phyloP scores from a whole-genome alignment of 2,113 vertebrate species.

The Opisthocomus hoazin region DNA sequence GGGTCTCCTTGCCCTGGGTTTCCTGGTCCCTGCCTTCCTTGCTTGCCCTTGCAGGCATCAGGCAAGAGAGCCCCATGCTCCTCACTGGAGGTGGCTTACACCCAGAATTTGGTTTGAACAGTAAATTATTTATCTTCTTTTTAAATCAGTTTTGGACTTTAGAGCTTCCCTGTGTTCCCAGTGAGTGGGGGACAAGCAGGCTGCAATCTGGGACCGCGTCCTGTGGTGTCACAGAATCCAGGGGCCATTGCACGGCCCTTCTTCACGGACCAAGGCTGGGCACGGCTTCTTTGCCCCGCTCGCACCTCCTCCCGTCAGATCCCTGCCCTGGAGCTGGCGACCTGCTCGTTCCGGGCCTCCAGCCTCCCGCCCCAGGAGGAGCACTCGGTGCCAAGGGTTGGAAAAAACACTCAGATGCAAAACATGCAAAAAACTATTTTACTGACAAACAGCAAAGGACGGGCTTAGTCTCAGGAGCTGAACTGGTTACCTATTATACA shows the following conservation, averaged over 20 bases:
- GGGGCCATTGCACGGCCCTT: neutral
- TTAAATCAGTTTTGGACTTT: neutral
- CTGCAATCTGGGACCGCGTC: neutral
- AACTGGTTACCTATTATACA: neutral
- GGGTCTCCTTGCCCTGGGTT: accelerated
- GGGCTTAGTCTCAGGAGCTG: conserved; percentile 34
- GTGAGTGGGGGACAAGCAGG: neutral
- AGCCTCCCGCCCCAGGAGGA: neutral
- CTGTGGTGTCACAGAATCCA: neutral
- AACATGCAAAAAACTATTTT: conserved; percentile 67
- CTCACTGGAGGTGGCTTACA: neutral
- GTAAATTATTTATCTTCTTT: neutral
- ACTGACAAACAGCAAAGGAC: conserved; percentile 63
- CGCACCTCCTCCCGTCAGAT: neutral
- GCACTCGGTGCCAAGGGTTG: accelerated
- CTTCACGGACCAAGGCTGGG: accelerated
- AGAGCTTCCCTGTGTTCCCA: neutral
- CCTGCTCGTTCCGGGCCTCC: neutral
- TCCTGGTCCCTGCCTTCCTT: neutral
- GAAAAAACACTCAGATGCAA: conserved; percentile 49
- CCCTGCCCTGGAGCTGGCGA: neutral
- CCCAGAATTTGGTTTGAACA: neutral
- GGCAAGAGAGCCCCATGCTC: accelerated
- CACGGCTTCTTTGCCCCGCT: accelerated
- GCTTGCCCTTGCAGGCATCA: neutral